Base-by-base conservation (phyloP, 2,113 vertebrate species). In the Xenopus tropicalis region DNA sequence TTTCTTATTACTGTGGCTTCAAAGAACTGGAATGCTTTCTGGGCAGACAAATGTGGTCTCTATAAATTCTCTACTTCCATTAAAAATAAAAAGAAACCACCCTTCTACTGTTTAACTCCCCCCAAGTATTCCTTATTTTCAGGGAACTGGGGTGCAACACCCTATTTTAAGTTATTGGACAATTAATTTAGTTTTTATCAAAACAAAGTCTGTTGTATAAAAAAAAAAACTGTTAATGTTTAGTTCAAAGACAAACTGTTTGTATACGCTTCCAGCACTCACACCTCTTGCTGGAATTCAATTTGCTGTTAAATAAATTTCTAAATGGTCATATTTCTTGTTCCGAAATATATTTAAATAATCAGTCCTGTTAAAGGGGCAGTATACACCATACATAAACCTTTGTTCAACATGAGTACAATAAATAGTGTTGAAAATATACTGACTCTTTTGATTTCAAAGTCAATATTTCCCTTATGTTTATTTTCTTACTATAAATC, bases 271-370 rank as follows among this genome's bases (percentile, higher is more conserved):
- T 68, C 20, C 37, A 61, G 42, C 56, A 13, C 44, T 22, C 22
- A 8, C 44, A 57, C 16, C 65, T 7, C 20, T 61, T 69, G 20
- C 14, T 24, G 51, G 44, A 14, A 42, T 69, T 63, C 52, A 83
- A 86, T 90, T 81, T 84, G 70, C 85, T 92, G 83, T 88, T 90
- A 90, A 92, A 91, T 92, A 92, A 92, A 91, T 80, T 85, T 84
- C 23, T 79, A 86, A 86, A 80, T 88, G 79, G 78, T 84, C 88
- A 78, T 83, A 86, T 81, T 79, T 81, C 78, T 61, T 57, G 46
- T 42, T 70, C 54, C 10, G 16, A 19, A 57, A 21, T 20, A 3
- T 21, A n/a, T 37, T 37, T 37, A 37, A 37, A 9, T 8, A 37
- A 37, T 37, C 29, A 37, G 29, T 37, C 29, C 29, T 37, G 29